phyloP scores from a whole-genome alignment of 2,888 invertebrate genomes.

The Cynaeus angustus region DNA sequence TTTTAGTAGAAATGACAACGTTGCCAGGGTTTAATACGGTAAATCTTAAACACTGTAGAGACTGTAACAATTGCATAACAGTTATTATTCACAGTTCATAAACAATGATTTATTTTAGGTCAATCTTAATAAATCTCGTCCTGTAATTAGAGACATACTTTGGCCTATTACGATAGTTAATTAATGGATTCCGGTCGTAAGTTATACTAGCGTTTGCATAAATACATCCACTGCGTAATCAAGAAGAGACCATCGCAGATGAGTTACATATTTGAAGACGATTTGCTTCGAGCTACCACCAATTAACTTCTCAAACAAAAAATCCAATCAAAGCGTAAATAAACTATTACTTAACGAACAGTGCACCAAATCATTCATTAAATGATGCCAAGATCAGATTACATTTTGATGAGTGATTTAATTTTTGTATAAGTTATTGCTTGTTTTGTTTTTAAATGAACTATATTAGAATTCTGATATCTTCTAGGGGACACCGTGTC shows the following conservation, averaged over 20 bases:
- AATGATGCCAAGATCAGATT: constrained; percentile 48
- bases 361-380: constrained; percentile 10
- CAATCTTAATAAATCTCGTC: constrained; percentile 47
- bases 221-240: constrained; percentile 1
- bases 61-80: constrained; percentile 50
- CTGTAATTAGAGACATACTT: constrained; percentile 50
- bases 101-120: constrained; percentile 54
- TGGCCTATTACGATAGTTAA: constrained; percentile 39
- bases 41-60: no score
- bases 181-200: constrained; percentile 55
- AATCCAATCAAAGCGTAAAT: neutral
- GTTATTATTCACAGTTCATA: constrained; percentile 46
- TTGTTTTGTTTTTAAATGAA: constrained; percentile 53
- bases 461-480: constrained; percentile 55
- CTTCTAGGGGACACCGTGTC: constrained; percentile 62
- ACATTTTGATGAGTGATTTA: constrained; percentile 42
- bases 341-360: neutral
- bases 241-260: neutral
- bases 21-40: no score
- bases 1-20: no score
- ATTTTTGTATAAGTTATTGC: constrained; percentile 44
- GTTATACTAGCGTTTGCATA: constrained; percentile 14
- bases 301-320: neutral
- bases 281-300: neutral
- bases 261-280: neutral